Conservation (phyloP, 2,113 vertebrate species). For the Labrus mixtus region DNA sequence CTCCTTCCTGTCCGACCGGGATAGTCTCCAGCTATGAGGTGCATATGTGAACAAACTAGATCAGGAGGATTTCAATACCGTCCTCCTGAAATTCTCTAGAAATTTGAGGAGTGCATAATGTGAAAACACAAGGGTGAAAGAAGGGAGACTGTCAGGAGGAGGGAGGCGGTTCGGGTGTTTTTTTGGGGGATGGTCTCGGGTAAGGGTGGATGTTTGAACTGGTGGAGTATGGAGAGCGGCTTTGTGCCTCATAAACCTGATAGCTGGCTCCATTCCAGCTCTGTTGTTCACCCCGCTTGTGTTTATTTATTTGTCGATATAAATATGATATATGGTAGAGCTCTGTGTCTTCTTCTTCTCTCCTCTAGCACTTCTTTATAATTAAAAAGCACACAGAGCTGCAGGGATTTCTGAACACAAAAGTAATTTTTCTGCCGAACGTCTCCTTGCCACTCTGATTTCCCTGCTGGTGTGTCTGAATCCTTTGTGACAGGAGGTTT, state of each 20-base stretch:
- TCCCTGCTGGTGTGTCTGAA: conserved; percentile 91
- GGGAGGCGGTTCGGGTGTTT: not conserved
- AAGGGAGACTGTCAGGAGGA: too few relatives aligned
- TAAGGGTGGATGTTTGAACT: too few relatives aligned
- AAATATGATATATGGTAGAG: not conserved
- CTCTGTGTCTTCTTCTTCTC: not conserved
- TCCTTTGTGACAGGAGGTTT: conserved; percentile 92
- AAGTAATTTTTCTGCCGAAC: conserved; percentile 84
- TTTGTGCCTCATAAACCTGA: not conserved
- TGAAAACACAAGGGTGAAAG: too few relatives aligned
- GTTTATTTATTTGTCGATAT: not conserved
- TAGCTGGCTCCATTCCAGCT: conserved; percentile 20
- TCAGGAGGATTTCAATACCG: too few relatives aligned
- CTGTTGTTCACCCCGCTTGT: not conserved
- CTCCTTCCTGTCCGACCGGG: too few relatives aligned
- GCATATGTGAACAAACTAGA: too few relatives aligned
- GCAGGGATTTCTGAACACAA: conserved; percentile 63
- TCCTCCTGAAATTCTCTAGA: too few relatives aligned
- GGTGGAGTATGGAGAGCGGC: too few relatives aligned
- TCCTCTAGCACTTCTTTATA: not conserved
- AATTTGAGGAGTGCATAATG: too few relatives aligned
- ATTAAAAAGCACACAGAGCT: conserved; percentile 5
- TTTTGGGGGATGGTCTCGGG: conserved; percentile 28
- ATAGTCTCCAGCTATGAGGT: too few relatives aligned
- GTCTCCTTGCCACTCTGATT: conserved; percentile 90